Evolutionary conservation across 2,888 invertebrate species (phyloP), one percentile per base, ranked within the genome.

Genomic region (Bruchidius siliquastri): DNA sequence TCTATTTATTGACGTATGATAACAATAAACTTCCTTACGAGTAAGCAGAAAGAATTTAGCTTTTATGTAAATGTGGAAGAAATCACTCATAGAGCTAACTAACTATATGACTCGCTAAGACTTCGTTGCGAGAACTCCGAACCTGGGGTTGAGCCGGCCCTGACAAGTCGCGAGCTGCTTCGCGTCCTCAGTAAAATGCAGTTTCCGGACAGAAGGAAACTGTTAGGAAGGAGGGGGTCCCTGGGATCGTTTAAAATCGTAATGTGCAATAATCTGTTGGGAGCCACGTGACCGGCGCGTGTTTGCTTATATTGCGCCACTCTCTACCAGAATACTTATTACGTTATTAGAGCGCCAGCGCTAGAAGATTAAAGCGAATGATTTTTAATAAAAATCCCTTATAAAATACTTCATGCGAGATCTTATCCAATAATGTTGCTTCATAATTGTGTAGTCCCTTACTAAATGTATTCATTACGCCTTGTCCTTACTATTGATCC

Each of bases 251-350:
- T 70, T 26, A 26, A 70, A 70, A 26, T 20, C 22, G 78, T 77
- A 77, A 79, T 77, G 79, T 79, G 79, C 75, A 79, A 79, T 79
- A 79, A 79, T 79, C 79, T 77, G 74, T 72, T 32, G 21, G 26
- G 8, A 22, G 73, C 67, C 79, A 78, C 79, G 79, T 76, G 78
- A 68, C 75, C 22, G 75, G 26, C 79, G 78, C 77, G 77, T 74
- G 79, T 26, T 75, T 10, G 22, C 26, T 26, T 20, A 21, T 20
- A 22, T 68, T 68, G 22, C 68, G 21, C 21, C 21, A 22, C 68
- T 68, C 68, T 68, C 68, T 8, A 68, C 6, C 18, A 68, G 22
- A 68, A 22, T 21, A 68, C 68, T 21, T 68, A 68, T 68, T 68
- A 68, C 68, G 68, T 68, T 68, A 22, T 68, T 68, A 68, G 22